These are phyloP conservation scores for Hemistola chrysoprasaria DNA, from an alignment of 2,888 invertebrate species.

Conservation along the genomic window DNA sequence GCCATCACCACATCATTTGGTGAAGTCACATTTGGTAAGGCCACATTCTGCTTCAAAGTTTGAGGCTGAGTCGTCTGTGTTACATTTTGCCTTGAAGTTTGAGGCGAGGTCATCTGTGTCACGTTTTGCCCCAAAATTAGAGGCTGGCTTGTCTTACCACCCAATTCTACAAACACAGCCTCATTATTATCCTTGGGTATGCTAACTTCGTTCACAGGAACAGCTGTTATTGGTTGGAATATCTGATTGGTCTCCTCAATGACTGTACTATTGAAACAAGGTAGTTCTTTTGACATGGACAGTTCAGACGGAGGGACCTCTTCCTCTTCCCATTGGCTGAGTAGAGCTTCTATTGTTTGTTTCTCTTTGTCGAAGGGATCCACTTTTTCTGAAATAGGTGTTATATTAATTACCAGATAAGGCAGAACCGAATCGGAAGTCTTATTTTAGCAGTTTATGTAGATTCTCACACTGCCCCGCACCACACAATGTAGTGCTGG, in stretches of 20 bases:
- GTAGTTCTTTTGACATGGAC: slow-evolving; percentile 40
- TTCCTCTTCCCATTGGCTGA: slow-evolving; percentile 77
- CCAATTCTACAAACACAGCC: slow-evolving; percentile 58
- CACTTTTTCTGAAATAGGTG: slow-evolving; percentile 52
- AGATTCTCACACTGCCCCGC: no score
- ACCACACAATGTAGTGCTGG: no score
- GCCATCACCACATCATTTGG: slow-evolving; percentile 55
- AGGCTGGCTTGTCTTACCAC: slow-evolving; percentile 25
- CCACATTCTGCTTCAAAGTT: slow-evolving; percentile 6
- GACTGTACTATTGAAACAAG: slow-evolving; percentile 65
- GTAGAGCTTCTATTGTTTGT: slow-evolving; percentile 66
- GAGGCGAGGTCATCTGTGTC: not conserved
- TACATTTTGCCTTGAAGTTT: slow-evolving; percentile 2
- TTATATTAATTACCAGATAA: no score
- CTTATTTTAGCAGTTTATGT: no score
- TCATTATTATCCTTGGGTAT: slow-evolving; percentile 46
- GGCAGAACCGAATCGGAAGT: no score
- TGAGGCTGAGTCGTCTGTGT: not conserved
- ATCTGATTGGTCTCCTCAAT: slow-evolving; percentile 68
- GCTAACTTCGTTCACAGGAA: slow-evolving; percentile 45
- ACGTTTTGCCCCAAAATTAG: no score
- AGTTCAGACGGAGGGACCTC: slow-evolving; percentile 63
- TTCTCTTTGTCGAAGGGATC: slow-evolving; percentile 69
- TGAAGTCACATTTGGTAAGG: slow-evolving; percentile 16
- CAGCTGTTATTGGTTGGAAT: slow-evolving; percentile 62